Conservation (phyloP, 1,140 invertebrate genomes). For the Stegodyphus dumicola region DNA sequence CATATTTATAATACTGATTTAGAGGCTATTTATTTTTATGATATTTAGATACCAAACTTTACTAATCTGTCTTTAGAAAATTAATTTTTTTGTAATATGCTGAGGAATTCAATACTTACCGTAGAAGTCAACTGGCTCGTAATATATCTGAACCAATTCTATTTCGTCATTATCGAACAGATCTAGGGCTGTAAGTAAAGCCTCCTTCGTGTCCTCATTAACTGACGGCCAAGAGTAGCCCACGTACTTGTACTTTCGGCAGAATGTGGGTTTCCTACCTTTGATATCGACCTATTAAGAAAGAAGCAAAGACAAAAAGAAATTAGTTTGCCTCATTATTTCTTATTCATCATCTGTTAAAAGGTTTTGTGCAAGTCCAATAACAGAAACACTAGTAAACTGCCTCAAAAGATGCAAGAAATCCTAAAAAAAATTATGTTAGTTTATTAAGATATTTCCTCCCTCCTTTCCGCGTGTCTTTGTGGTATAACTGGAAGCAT, state of each 20-base stretch:
- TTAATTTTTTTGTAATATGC: neutral
- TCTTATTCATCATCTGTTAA: no score
- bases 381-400: no score
- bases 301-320: neutral
- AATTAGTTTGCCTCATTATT: no score
- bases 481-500: no score
- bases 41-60: neutral
- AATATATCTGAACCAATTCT: constrained; percentile 60
- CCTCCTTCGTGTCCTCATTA: constrained; percentile 39
- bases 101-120: constrained; percentile 14
- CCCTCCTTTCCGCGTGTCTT: no score
- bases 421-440: no score
- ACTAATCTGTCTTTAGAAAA: neutral
- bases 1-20: neutral
- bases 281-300: constrained; percentile 56
- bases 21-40: neutral
- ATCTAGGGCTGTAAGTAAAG: constrained; percentile 48
- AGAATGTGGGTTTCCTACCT: constrained; percentile 63
- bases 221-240: constrained; percentile 31
- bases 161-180: constrained; percentile 60
- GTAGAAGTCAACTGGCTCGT: constrained; percentile 61
- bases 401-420: no score
- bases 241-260: constrained; percentile 57
- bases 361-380: no score
- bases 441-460: no score